Evolutionary conservation across 2,888 invertebrate species (phyloP), one percentile per base, ranked within the genome.

Genomic region (Steinernema carpocapsae): DNA sequence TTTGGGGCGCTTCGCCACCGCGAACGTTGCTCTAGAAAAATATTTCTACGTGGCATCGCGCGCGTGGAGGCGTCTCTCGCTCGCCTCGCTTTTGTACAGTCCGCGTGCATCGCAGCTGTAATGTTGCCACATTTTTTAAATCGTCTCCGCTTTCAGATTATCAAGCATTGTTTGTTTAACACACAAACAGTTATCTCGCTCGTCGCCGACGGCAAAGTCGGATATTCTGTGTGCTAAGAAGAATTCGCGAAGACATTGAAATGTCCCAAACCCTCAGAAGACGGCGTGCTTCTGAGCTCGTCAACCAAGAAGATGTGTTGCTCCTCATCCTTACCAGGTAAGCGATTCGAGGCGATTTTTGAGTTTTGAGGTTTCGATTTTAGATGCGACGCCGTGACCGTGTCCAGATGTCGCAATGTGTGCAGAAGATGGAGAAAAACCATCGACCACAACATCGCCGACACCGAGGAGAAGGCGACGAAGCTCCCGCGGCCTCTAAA

Each of bases 221-320:
- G 56, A 56, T 56, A 56, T 56, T 56, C 24, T 26, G 14, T 51
- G 43, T 43, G 48, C 19, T 17, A 48, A 48, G 43, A 43, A 43
- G 14, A 43, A 14, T 14, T 43, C 7, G 10, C 43, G 43, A 12
- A 43, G 7, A 43, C 43, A 14, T 14, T 12, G 43, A 43, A 43
- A 56, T 56, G 56, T 56, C 56, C 26, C 56, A 56, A 17, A 26
- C 56, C 26, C 56, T 56, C 56, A 56, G 56, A 56, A 56, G 56
- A 24, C 3, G 56, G 17, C 56, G 56, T 6, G 56, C 56, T 24
- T 56, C 56, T 56, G 56, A 56, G 56, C 56, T 56, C 56, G 56
- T 56, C 6, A 56, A 56, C 22, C 22, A 22, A 26, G 24, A 22
- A 4, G 56, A 56, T 26, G 56, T 56, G 24, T 26, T 56, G 7